phyloP scores from a whole-genome alignment of 2,113 vertebrate species.

The Hystrix brachyura region DNA sequence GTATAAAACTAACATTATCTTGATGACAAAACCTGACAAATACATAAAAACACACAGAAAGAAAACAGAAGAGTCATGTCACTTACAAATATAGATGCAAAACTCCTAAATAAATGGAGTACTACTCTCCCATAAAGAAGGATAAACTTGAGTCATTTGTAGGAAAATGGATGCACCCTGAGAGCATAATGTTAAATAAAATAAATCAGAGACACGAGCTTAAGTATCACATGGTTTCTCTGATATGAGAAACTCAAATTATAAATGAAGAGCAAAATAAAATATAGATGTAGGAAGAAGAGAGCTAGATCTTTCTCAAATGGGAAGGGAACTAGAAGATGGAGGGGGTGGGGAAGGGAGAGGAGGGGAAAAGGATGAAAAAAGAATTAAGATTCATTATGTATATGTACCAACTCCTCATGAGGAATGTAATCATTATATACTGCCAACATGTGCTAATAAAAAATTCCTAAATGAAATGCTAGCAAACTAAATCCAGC shows the following conservation, averaged over 20 bases:
- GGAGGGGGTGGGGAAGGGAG: too few relatives aligned
- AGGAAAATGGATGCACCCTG: background rate
- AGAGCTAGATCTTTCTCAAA: background rate
- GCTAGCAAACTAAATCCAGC: background rate
- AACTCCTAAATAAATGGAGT: constrained; percentile 34
- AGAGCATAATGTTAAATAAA: background rate
- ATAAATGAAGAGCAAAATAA: background rate
- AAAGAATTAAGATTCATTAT: background rate
- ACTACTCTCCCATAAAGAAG: background rate
- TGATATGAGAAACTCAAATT: background rate
- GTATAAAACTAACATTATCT: background rate
- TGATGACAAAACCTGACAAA: constrained; percentile 46
- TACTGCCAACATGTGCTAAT: background rate
- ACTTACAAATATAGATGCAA: constrained; percentile 29
- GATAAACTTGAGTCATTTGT: background rate
- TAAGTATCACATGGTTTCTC: background rate
- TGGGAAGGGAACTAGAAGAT: background rate
- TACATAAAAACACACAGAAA: background rate
- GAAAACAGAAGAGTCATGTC: background rate
- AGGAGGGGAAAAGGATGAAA: background rate
- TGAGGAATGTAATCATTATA: background rate
- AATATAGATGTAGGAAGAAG: background rate
- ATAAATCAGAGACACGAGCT: background rate
- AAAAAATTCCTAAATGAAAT: background rate
- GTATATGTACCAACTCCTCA: background rate